These are phyloP conservation scores for Cossypha polioptera DNA, from an alignment of 2,797 vertebrate genomes.

Conservation along the genomic window DNA sequence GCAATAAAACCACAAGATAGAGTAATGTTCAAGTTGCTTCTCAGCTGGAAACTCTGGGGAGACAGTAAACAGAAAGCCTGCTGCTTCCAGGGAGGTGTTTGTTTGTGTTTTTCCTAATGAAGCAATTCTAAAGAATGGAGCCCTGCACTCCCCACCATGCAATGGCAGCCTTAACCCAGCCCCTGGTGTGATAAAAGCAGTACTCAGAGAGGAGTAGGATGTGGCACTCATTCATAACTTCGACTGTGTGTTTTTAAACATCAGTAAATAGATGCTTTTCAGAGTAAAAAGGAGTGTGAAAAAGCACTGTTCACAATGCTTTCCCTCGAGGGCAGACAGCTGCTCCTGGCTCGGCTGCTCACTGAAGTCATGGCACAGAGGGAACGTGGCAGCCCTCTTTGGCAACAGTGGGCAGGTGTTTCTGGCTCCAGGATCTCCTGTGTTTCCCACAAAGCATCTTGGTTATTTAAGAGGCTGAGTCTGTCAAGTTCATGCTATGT, in stretches of 20 bases:
- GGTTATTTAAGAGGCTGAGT: background rate
- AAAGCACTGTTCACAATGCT: background rate
- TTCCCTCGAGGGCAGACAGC: background rate
- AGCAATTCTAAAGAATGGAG: background rate
- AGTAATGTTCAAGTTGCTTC: background rate
- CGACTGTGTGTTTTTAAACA: background rate
- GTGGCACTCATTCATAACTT: background rate
- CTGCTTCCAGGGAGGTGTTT: background rate
- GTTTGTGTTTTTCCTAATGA: background rate
- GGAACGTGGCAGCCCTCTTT: background rate
- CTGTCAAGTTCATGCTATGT: background rate
- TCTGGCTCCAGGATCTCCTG: background rate
- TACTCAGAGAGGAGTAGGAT: background rate
- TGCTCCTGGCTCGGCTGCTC: background rate
- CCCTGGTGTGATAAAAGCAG: background rate
- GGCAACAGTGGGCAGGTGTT: background rate
- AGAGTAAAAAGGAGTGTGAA: background rate
- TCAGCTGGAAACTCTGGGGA: constrained; percentile 21
- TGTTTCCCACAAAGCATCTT: background rate
- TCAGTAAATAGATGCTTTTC: background rate
- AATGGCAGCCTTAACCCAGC: background rate
- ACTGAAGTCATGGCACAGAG: background rate
- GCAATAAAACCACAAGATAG: constrained; percentile 15
- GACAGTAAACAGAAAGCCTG: constrained; percentile 30
- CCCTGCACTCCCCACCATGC: background rate